Evolutionary conservation across 2,113 vertebrate genomes (phyloP), one percentile per base, ranked within the genome.

Genomic region (Lagopus leucura): DNA sequence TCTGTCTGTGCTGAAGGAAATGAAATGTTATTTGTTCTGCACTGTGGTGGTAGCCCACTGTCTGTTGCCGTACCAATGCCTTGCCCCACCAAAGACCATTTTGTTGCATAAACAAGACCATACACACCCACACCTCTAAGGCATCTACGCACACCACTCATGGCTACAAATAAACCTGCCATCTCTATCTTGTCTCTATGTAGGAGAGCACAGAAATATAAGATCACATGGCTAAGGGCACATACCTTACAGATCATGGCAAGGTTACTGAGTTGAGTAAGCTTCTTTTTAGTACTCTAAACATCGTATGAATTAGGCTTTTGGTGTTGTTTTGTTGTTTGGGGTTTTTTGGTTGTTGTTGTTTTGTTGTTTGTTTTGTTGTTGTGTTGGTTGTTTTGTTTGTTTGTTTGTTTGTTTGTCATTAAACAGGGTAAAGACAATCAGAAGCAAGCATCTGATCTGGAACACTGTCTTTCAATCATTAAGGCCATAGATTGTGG

Each of bases 361-460:
- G 40, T 40, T 40, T 40, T 12, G 8, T 38, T 42, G 36, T 8
- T 40, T 40, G 40, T 43, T 16, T 16, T 36, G 9, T 40, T 40
- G 38, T 40, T 40, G 8, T 9, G 38, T 40, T 40, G n/a, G n/a
- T 40, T 40, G 36, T 36, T 40, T 40, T 40, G 40, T 43, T 43
- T 15, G 42, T 15, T 43, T 43, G 5, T 43, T 6, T 24, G 6
- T 43, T 8, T 42, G 82, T 40, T 79, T 94, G 30, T 91, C 67
- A 90, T 94, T 93, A 80, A 91, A 89, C 93, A 99, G 98, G 96
- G 94, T 86, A 99, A 98, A 98, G 98, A 98, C 87, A 99, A 98
- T 95, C 96, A 90, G 16, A 98, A 98, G 94, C 97, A 97, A 32
- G 91, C 93, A 25, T 96, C 97, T 24, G 98, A 99, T 61, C 95